Percentiles rank a stretch among this genome's conserved stretches.
Conservation (phyloP, 2,113 vertebrate genomes). For the Malaclemys terrapin region DNA sequence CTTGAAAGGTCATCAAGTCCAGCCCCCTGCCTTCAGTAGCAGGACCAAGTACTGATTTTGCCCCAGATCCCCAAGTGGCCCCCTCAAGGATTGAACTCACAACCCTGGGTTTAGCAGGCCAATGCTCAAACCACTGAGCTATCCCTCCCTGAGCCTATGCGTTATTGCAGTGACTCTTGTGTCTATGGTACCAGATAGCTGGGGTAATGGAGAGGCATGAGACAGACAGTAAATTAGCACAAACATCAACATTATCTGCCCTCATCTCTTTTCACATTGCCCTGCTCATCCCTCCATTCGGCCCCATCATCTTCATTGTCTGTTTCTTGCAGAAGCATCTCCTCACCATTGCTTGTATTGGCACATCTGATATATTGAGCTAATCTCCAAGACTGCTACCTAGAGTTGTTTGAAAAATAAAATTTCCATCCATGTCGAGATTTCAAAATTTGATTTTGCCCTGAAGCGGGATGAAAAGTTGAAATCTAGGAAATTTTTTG, state of each 20-base stretch:
- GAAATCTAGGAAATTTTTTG: neutral
- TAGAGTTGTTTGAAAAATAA: neutral
- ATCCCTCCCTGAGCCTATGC: neutral
- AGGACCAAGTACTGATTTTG: no score
- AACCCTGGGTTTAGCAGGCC: no score
- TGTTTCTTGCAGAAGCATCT: neutral
- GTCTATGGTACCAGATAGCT: neutral
- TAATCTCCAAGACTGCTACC: neutral
- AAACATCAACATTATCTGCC: neutral
- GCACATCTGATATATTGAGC: neutral
- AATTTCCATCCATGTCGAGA: neutral
- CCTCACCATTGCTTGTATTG: neutral
- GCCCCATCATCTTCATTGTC: neutral
- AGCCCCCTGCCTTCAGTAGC: no score
- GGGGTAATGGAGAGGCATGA: neutral
- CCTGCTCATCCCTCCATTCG: neutral
- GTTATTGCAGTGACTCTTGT: neutral
- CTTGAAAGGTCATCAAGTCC: no score
- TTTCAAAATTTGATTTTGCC: neutral
- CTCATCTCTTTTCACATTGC: neutral
- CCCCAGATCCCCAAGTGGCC: no score
- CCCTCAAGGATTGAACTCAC: no score
- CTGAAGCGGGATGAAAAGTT: neutral
- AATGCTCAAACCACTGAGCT: no score
- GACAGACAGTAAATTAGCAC: neutral